Conservation (phyloP, 2,113 vertebrate genomes). For the Prinia subflava region DNA sequence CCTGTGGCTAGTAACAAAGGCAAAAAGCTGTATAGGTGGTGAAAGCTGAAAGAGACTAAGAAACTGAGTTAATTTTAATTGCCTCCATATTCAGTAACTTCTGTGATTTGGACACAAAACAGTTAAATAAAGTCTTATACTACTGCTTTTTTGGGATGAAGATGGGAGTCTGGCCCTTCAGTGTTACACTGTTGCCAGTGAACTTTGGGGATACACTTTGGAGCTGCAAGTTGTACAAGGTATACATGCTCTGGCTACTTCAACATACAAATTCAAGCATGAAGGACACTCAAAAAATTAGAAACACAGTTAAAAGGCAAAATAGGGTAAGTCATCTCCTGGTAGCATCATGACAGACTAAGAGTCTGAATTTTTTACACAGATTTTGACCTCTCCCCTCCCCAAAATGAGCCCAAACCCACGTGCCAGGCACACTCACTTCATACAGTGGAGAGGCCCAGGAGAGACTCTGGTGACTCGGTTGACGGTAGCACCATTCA, state of each 20-base stretch:
- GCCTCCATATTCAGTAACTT: neutral
- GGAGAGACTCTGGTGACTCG: slow-evolving; percentile 85
- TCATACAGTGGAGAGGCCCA: slow-evolving; percentile 94
- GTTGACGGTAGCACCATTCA: slow-evolving; percentile 86
- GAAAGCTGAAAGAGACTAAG: neutral
- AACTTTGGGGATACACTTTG: neutral
- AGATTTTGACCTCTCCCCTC: neutral
- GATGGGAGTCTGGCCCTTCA: neutral
- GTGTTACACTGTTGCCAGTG: neutral
- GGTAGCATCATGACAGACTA: neutral
- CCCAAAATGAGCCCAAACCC: neutral
- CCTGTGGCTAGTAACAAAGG: too few species aligned
- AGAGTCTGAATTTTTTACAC: neutral
- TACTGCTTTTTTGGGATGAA: neutral
- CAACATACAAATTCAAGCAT: neutral
- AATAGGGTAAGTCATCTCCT: neutral
- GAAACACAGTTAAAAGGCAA: neutral
- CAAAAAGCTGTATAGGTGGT: neutral
- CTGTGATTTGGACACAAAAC: neutral
- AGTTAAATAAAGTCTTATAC: neutral
- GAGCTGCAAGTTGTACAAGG: neutral
- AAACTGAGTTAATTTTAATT: neutral
- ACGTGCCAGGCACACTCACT: slow-evolving; percentile 74
- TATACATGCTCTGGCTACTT: neutral
- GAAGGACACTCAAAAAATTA: neutral